These are phyloP conservation scores for Apamea sordens DNA, from an alignment of 2,888 invertebrate species.

Conservation along the genomic window DNA sequence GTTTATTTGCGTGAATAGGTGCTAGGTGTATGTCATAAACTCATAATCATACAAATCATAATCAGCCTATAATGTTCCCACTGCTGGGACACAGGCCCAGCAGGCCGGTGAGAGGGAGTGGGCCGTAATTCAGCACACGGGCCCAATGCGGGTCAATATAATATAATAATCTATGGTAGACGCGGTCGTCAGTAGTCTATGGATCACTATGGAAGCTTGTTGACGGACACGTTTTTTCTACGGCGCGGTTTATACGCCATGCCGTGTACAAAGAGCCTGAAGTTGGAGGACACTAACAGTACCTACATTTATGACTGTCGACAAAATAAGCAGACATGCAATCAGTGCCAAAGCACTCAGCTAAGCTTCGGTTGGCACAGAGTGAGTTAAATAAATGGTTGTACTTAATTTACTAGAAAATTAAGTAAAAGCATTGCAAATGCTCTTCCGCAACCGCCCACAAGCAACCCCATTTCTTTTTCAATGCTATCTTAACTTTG, in stretches of 20 bases:
- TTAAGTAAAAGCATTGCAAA: constrained; percentile 48
- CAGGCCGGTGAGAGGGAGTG: background rate
- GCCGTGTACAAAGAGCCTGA: background rate
- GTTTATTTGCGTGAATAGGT: too few relatives aligned
- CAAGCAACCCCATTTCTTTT: constrained; percentile 30
- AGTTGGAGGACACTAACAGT: background rate
- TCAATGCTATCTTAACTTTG: constrained; percentile 3
- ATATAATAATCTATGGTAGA: too few relatives aligned
- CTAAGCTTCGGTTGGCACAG: constrained; percentile 28
- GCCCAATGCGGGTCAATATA: background rate
- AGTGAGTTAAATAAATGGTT: constrained; percentile 37
- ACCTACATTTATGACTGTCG: constrained; percentile 8
- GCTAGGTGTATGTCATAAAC: background rate
- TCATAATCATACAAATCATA: background rate
- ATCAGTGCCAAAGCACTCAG: constrained; percentile 48
- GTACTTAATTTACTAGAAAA: constrained; percentile 58
- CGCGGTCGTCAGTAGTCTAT: too few relatives aligned
- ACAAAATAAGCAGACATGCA: constrained; percentile 29
- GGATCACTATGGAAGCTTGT: too few relatives aligned
- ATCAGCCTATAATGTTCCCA: background rate
- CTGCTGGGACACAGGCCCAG: too few relatives aligned
- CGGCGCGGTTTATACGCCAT: background rate
- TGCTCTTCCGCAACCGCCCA: constrained; percentile 36
- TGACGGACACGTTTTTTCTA: background rate
- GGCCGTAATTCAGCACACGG: background rate